Base-by-base conservation (phyloP, 2,888 invertebrate genomes). In the Troilus luridus region DNA sequence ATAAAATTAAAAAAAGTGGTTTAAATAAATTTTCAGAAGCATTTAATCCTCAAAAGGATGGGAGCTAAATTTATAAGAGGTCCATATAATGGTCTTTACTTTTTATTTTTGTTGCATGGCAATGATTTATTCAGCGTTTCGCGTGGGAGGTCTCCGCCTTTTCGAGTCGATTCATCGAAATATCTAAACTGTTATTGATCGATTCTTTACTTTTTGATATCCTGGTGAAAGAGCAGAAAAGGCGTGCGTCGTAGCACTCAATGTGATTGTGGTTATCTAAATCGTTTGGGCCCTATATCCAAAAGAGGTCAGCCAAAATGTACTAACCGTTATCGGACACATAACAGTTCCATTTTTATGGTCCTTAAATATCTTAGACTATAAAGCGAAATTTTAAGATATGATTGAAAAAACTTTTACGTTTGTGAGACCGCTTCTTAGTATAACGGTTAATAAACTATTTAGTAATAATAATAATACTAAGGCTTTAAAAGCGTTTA, bases 91-190 rank as follows among this genome's bases (percentile, higher is more conserved):
- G 56, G 56, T 21, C 85, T 56, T 85, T n/a, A n/a, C n/a, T 85
- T 56, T 56, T 56, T 6, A 10, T 56, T 10, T 12, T 8, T n/a
- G 56, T 21, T 56, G 9, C n/a, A 56, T 56, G 85, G 56, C 56
- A 58, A 12, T 85, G 56, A 85, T 85, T 85, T 85, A 85, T 85
- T 85, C 56, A n/a, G 54, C 56, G 12, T 12, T 56, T 56, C n/a
- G 85, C 85, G 85, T 85, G 85, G 85, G 85, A 85, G 85, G 85
- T 81, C 81, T 56, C n/a, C n/a, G 19, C 54, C 56, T n/a, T 56
- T 58, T 10, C n/a, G 3, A 41, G 21, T 85, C n/a, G 56, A 85
- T 85, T 56, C 12, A 21, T 85, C 21, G 85, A 85, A 58, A 6
- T 67, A 62, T 12, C n/a, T 12, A 12, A 56, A 77, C 72, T 27